A percentile compares a stretch with the other conserved stretches of the same genome.
These are phyloP conservation scores for Luperina testacea DNA, from an alignment of 2,888 invertebrate genomes.

Conservation along the genomic window DNA sequence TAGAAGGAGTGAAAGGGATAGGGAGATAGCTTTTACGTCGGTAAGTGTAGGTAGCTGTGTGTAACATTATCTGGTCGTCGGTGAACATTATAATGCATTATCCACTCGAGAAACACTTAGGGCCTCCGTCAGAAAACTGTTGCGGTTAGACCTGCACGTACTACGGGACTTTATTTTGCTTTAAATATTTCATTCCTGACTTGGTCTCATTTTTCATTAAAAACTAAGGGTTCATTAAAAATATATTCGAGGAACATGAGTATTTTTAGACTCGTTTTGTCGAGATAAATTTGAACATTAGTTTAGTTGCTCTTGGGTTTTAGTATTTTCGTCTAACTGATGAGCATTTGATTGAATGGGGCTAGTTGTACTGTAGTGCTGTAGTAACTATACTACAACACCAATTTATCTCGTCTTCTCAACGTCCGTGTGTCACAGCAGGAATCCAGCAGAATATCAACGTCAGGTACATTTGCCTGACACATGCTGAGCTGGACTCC, in stretches of 20 bases:
- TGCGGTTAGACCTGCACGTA: constrained; percentile 28
- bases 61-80: constrained; percentile 70
- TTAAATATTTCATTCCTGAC: constrained; percentile 10
- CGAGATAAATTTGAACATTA: not conserved
- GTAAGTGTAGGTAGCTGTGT: constrained; percentile 34
- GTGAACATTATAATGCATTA: constrained; percentile 70
- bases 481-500: too few species aligned
- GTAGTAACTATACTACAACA: too few species aligned
- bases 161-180: constrained; percentile 5
- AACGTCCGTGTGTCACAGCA: too few species aligned
- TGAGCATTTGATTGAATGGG: too few species aligned
- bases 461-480: too few species aligned
- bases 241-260: not conserved
- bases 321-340: too few species aligned
- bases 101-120: constrained; percentile 70
- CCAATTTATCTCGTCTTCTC: too few species aligned
- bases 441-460: too few species aligned
- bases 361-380: too few species aligned
- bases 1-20: constrained; percentile 57
- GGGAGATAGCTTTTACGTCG: constrained; percentile 53
- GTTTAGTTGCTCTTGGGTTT: not conserved
- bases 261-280: not conserved
- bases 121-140: constrained; percentile 47
- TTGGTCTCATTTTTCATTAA: not conserved
- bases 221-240: not conserved